Percentiles rank a stretch among this genome's conserved stretches.
Evolutionary conservation across 2,888 invertebrate genomes (phyloP).

Genomic region (Cosmorhoe ocellata): DNA sequence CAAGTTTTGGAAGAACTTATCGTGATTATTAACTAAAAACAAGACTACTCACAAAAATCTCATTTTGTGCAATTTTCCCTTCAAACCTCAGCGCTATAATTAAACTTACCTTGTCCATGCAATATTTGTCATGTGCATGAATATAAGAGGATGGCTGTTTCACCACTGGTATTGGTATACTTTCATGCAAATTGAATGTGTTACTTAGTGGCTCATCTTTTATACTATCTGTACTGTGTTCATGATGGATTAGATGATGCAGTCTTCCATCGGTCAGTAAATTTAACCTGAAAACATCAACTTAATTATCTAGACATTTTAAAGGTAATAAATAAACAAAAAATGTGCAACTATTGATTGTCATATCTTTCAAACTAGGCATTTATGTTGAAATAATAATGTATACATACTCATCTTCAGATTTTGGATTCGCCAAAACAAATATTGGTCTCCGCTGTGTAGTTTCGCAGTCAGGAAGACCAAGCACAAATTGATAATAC

Average conservation of each 20-base stretch:
- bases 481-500: conserved; percentile 83
- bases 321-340: no score
- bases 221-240: conserved; percentile 69
- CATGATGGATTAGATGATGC: conserved; percentile 87
- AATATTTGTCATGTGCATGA: conserved; percentile 89
- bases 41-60: no score
- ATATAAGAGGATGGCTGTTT: conserved; percentile 85
- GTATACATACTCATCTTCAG: conserved; percentile 82
- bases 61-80: no score
- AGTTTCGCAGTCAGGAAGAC: conserved; percentile 86
- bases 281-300: conserved; percentile 72
- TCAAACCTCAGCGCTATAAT: no score
- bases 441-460: conserved; percentile 87
- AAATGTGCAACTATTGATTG: no score
- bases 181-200: conserved; percentile 59
- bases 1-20: no score
- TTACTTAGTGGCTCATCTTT: conserved; percentile 59
- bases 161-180: conserved; percentile 67
- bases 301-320: no score
- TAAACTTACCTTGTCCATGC: conserved; percentile 87
- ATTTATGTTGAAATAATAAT: background rate
- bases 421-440: conserved; percentile 75
- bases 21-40: no score
- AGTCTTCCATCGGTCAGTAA: conserved; percentile 87
- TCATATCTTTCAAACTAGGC: background rate